Percentiles rank a stretch among this genome's conserved stretches.
These are phyloP conservation scores for Bombus impatiens DNA, from an alignment of 1,140 invertebrate species.

Conservation along the genomic window DNA sequence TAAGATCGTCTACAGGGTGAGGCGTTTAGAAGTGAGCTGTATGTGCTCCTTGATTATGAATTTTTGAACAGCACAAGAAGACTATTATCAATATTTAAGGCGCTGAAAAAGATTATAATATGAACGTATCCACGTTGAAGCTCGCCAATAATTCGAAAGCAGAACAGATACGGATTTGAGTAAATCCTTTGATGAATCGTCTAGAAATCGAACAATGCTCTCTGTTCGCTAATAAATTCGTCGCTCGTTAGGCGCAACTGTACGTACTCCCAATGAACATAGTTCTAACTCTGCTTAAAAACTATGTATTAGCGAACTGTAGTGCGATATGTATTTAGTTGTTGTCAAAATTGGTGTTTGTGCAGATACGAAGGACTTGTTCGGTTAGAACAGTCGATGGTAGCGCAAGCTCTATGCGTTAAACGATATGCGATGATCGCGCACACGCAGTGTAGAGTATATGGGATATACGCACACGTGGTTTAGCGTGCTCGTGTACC, in stretches of 20 bases:
- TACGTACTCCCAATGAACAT: no score
- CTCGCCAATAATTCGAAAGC: no score
- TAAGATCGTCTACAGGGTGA: slow-evolving; percentile 52
- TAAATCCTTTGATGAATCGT: no score
- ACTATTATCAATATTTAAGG: no score
- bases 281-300: no score
- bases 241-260: no score
- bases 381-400: background rate
- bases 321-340: background rate
- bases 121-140: no score
- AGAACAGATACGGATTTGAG: no score
- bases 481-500: background rate
- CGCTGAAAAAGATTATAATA: no score
- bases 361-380: background rate
- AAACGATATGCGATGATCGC: background rate
- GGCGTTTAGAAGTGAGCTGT: slow-evolving; percentile 15
- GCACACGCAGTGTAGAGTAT: slow-evolving; percentile 7
- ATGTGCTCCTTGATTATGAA: background rate
- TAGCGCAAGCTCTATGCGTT: background rate
- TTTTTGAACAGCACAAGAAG: background rate
- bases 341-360: background rate
- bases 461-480: slow-evolving; percentile 26
- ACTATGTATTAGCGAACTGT: background rate
- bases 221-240: no score
- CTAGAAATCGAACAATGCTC: no score